phyloP scores from a whole-genome alignment of 2,888 invertebrate genomes.

The Meganola albula region DNA sequence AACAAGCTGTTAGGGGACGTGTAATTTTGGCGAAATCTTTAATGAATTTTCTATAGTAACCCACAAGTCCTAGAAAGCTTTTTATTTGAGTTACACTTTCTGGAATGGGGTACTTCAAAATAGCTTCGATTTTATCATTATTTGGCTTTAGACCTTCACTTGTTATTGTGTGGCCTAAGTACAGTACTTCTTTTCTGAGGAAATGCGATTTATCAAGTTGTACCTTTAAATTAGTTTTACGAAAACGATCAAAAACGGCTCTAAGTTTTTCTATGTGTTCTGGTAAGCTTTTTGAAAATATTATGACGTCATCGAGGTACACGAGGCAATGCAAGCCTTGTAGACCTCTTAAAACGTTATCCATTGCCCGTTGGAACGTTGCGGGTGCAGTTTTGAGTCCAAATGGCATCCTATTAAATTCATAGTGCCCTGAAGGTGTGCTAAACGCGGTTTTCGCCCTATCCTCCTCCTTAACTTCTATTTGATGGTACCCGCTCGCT shows the following conservation, averaged over 20 bases:
- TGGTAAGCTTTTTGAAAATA: background rate
- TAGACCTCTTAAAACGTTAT: slow-evolving; percentile 2
- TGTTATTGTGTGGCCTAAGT: slow-evolving; percentile 5
- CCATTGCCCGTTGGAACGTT: slow-evolving; percentile 3
- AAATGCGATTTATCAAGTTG: slow-evolving; percentile 6
- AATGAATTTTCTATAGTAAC: slow-evolving; percentile 45
- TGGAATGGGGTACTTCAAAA: slow-evolving; percentile 26
- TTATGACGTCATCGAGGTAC: slow-evolving; percentile 4
- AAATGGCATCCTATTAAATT: slow-evolving; percentile 17
- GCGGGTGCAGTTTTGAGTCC: slow-evolving; percentile 4
- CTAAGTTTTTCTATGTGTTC: slow-evolving; percentile 3
- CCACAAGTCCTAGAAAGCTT: slow-evolving; percentile 39
- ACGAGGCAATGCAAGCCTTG: slow-evolving; percentile 2
- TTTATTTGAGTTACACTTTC: slow-evolving; percentile 26
- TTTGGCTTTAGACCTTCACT: slow-evolving; percentile 20
- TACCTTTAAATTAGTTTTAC: slow-evolving; percentile 3
- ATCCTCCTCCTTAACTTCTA: slow-evolving; percentile 1
- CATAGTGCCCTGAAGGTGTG: slow-evolving; percentile 1
- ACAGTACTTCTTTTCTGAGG: slow-evolving; percentile 4
- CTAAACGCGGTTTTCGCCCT: slow-evolving; percentile 3
- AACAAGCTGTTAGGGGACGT: background rate
- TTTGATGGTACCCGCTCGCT: slow-evolving; percentile 16
- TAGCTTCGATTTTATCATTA: slow-evolving; percentile 24
- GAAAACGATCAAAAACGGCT: slow-evolving; percentile 3
- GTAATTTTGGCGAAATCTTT: slow-evolving; percentile 32